These are phyloP conservation scores for Gibbula magus DNA, from an alignment of 2,888 invertebrate species.

Conservation along the genomic window DNA sequence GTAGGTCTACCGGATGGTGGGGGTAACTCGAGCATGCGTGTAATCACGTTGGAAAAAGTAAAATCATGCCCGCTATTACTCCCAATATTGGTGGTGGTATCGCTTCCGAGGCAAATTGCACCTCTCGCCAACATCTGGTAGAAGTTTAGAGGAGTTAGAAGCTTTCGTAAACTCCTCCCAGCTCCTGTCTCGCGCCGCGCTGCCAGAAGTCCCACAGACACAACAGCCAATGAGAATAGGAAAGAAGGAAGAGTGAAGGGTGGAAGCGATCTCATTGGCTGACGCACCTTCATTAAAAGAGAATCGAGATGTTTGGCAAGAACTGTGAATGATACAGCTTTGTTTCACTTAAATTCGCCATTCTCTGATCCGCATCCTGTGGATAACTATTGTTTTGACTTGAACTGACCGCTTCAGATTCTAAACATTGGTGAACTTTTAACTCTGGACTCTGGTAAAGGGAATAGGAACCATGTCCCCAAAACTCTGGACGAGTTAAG, in stretches of 20 bases:
- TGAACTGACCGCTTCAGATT: background rate
- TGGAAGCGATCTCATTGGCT: slow-evolving; percentile 8
- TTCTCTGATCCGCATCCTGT: background rate
- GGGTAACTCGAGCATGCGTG: slow-evolving; percentile 9
- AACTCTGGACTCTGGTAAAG: background rate
- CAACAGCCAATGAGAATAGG: background rate
- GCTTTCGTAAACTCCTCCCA: background rate
- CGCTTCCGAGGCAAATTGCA: slow-evolving; percentile 21
- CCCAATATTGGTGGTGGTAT: slow-evolving; percentile 16
- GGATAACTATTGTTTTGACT: background rate
- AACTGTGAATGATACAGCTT: slow-evolving; percentile 8
- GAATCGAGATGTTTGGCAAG: background rate
- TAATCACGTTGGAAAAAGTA: slow-evolving; percentile 14
- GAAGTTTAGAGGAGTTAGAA: background rate
- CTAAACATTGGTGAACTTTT: background rate
- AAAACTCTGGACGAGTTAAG: background rate
- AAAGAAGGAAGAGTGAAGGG: background rate
- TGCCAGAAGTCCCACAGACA: background rate
- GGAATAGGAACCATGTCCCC: background rate
- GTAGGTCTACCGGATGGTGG: slow-evolving; percentile 1
- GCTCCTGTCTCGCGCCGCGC: background rate
- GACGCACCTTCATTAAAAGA: background rate
- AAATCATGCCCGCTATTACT: slow-evolving; percentile 16
- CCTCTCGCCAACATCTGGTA: slow-evolving; percentile 20
- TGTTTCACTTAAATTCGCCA: background rate